A percentile compares a stretch with the other conserved stretches of the same genome.
Conservation (phyloP, 2,888 invertebrate genomes). For the Apocheima hispidaria region DNA sequence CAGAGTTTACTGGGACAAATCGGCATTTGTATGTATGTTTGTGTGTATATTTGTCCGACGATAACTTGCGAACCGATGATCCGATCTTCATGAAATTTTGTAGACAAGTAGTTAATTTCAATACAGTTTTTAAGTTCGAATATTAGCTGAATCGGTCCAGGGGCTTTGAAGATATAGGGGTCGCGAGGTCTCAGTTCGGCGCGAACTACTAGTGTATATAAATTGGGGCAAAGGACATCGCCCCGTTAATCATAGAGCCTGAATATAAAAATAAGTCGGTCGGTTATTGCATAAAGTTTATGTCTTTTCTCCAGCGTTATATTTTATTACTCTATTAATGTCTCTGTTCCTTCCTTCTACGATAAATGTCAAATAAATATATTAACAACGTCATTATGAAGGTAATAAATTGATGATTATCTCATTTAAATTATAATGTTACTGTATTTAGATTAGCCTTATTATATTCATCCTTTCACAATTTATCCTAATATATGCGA, state of each 20-base stretch:
- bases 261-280: slow-evolving; percentile 18
- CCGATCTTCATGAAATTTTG: too few species aligned
- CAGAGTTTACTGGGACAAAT: too few species aligned
- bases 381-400: slow-evolving; percentile 23
- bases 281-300: slow-evolving; percentile 26
- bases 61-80: too few species aligned
- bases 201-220: background rate
- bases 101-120: too few species aligned
- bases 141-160: too few species aligned
- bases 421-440: slow-evolving; percentile 23
- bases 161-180: too few species aligned
- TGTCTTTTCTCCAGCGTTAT: slow-evolving; percentile 19
- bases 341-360: slow-evolving; percentile 38
- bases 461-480: background rate
- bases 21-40: too few species aligned
- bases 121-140: too few species aligned
- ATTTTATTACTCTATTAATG: slow-evolving; percentile 34
- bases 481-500: background rate
- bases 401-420: slow-evolving; percentile 25
- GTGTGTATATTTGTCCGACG: too few species aligned
- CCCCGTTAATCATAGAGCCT: background rate
- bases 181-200: too few species aligned
- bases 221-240: slow-evolving; percentile 13
- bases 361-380: slow-evolving; percentile 33
- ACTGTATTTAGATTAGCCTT: slow-evolving; percentile 9